Evolutionary conservation across 2,113 vertebrate genomes (phyloP).

Genomic region (Lipophrys pholis): DNA sequence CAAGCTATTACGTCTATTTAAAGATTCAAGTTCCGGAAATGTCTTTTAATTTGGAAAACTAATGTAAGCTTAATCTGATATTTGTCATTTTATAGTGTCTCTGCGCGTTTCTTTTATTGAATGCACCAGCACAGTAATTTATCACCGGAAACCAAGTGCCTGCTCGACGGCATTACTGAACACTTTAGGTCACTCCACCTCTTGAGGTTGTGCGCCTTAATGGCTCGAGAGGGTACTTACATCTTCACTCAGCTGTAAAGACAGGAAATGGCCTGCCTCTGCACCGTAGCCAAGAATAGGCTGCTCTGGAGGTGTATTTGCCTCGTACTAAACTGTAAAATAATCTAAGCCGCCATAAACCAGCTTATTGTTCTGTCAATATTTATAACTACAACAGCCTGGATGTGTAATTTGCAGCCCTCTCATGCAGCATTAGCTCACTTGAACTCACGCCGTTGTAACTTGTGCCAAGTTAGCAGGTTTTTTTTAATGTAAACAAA

Average conservation of each 20-base stretch:
- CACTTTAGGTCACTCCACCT: too few species aligned
- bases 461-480: conserved; percentile 20
- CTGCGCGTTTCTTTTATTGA: not conserved
- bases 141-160: not conserved
- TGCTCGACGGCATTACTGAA: not conserved
- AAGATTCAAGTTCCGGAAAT: not conserved
- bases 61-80: not conserved
- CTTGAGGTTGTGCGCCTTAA: not conserved
- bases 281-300: not conserved
- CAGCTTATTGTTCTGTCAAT: conserved; percentile 13
- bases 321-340: conserved; percentile 21
- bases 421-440: not conserved
- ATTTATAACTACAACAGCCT: conserved; percentile 16
- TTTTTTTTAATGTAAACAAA: conserved; percentile 35
- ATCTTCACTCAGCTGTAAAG: not conserved
- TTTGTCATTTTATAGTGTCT: not conserved
- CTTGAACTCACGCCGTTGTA: not conserved
- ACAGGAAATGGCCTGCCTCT: not conserved
- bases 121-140: not conserved
- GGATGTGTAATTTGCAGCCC: conserved; percentile 7
- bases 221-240: not conserved
- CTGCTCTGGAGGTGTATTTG: not conserved
- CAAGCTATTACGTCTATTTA: not conserved
- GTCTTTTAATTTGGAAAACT: not conserved
- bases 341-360: conserved; percentile 11